Evolutionary conservation across 1,140 invertebrate species (phyloP).

Genomic region (Cotesia chilonis): DNA sequence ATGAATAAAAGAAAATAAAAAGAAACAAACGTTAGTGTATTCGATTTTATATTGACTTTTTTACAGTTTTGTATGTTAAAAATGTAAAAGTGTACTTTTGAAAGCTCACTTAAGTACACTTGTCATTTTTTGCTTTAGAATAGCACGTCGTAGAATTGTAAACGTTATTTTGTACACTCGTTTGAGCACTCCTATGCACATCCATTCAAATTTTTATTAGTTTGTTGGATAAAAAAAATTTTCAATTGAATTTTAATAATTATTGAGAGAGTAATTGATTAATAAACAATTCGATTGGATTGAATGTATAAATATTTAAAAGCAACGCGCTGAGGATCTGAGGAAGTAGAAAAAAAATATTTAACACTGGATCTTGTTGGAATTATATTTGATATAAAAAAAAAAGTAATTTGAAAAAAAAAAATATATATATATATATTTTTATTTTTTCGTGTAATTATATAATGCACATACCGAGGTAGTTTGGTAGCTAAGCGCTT

Average conservation of each 20-base stretch:
- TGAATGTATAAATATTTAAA: slow-evolving; percentile 23
- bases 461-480: no score
- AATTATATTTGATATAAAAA: slow-evolving; percentile 29
- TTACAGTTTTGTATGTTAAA: slow-evolving; percentile 51
- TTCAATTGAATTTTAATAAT: neutral
- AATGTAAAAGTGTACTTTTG: slow-evolving; percentile 40
- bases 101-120: slow-evolving; percentile 41
- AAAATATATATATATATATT: neutral
- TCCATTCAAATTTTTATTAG: slow-evolving; percentile 1
- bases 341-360: slow-evolving; percentile 6
- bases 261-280: slow-evolving; percentile 6
- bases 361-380: neutral
- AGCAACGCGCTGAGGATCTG: neutral
- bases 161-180: slow-evolving; percentile 42
- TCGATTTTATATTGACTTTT: slow-evolving; percentile 51
- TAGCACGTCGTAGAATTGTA: slow-evolving; percentile 40
- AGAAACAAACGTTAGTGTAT: slow-evolving; percentile 45
- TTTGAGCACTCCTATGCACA: slow-evolving; percentile 36
- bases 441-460: slow-evolving; percentile 6
- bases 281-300: neutral
- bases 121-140: slow-evolving; percentile 43
- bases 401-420: neutral
- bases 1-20: slow-evolving; percentile 20
- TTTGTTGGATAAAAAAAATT: neutral
- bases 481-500: no score